These are phyloP conservation scores for Gephyroberyx darwinii DNA, from an alignment of 2,797 vertebrate genomes.

Conservation along the genomic window DNA sequence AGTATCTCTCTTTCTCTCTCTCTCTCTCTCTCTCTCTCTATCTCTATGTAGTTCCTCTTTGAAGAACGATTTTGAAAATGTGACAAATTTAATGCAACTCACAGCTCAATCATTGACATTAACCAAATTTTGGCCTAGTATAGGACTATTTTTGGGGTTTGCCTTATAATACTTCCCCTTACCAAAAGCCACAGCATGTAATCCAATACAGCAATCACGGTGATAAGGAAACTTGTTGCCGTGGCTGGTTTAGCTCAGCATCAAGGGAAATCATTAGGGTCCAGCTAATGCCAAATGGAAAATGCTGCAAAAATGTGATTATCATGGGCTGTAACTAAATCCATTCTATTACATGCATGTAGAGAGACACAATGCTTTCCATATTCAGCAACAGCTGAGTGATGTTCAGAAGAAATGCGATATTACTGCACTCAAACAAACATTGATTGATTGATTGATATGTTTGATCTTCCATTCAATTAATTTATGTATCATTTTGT, in stretches of 20 bases:
- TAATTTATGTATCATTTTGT: slow-evolving; percentile 64
- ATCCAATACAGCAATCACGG: slow-evolving; percentile 36
- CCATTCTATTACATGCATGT: slow-evolving; percentile 56
- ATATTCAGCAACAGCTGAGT: slow-evolving; percentile 41
- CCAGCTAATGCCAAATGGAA: slow-evolving; percentile 56
- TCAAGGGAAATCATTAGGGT: slow-evolving; percentile 63
- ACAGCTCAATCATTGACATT: slow-evolving; percentile 7
- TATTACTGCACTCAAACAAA: slow-evolving; percentile 47
- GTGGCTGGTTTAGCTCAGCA: slow-evolving; percentile 41
- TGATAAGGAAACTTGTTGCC: slow-evolving; percentile 55
- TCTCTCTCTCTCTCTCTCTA: slow-evolving; percentile 6
- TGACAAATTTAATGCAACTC: not conserved
- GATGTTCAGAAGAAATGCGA: slow-evolving; percentile 76
- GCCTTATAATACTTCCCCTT: slow-evolving; percentile 10
- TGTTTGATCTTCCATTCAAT: slow-evolving; percentile 63
- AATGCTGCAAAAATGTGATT: slow-evolving; percentile 65
- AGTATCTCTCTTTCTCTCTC: not conserved
- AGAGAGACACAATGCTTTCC: slow-evolving; percentile 46
- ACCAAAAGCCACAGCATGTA: slow-evolving; percentile 29
- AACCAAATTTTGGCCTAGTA: slow-evolving; percentile 13
- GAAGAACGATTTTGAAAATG: slow-evolving; percentile 11
- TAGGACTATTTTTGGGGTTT: slow-evolving; percentile 12
- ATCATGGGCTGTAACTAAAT: slow-evolving; percentile 56
- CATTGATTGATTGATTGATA: slow-evolving; percentile 69
- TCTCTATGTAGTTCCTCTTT: not conserved